Evolutionary conservation across 2,888 invertebrate species (phyloP), one percentile per base, ranked within the genome.

Genomic region (Leucoma salicis): DNA sequence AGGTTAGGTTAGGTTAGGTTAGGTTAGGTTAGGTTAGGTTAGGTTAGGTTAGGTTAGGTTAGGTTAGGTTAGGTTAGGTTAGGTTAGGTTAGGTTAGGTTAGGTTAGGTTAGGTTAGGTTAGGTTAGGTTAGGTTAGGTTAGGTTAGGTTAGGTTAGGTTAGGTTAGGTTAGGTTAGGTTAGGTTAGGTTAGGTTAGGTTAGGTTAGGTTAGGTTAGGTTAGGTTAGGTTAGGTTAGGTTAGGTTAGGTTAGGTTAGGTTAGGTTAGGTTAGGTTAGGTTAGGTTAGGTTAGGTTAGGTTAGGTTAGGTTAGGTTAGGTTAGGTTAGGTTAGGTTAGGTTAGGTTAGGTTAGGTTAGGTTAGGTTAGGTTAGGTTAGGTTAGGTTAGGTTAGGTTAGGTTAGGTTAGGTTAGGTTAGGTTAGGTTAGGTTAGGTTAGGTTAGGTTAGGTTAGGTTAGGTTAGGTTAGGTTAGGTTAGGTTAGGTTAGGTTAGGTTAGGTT

Each of bases 121-220:
- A 46, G 46, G 49, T 46, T 49, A 49, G 46, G 49, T 49, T 46
- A 46, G 46, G 49, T 49, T 49, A 43, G 46, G 49, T 37, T 37
- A 45, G 39, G 44, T 45, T 45, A 39, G 39, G 39, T 39, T 45
- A 39, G 39, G 39, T 39, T 45, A 45, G 39, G 44, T 45, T 45
- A 45, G 39, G 44, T 39, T 45, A 45, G 39, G 44, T 45, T 47
- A 47, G 42, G 46, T 47, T 38, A 38, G 38, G 38, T 38, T 38
- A 38, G 38, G 38, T 38, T 38, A 29, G 38, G 29, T 38, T 24
- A 29, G 31, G 29, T 24, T 31, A 31, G 38, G 29, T 21, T 29
- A 29, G 29, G 21, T 29, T 29, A 28, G 37, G 37, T 31, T 29
- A 36, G 27, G 36, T 27, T 36, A 29, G 29, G 37, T 31, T 29